phyloP scores from a whole-genome alignment of 2,888 invertebrate genomes.

The Physocephala rufipes region DNA sequence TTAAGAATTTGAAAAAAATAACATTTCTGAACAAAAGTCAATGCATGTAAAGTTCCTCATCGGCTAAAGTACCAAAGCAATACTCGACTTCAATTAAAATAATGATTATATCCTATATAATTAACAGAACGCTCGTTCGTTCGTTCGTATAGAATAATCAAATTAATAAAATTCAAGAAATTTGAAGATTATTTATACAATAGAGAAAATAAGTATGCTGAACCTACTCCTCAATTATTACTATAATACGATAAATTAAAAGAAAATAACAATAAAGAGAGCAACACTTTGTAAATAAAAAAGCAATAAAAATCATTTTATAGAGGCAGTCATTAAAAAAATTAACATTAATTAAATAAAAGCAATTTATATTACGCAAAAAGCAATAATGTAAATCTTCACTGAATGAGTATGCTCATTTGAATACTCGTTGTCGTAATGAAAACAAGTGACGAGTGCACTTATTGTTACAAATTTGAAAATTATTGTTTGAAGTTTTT shows the following conservation, averaged over 20 bases:
- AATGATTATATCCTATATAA: not conserved
- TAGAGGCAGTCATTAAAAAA: too few species aligned
- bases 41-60: constrained; percentile 35
- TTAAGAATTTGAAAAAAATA: constrained; percentile 3
- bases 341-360: not conserved
- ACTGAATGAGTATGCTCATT: not conserved
- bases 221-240: constrained; percentile 49
- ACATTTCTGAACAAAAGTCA: constrained; percentile 29
- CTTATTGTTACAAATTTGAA: too few species aligned
- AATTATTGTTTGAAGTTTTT: too few species aligned
- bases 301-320: not conserved
- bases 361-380: constrained; percentile 6
- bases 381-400: constrained; percentile 28
- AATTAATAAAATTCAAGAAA: too few species aligned
- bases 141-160: too few species aligned
- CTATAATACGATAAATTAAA: constrained; percentile 29
- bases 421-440: too few species aligned
- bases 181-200: not conserved
- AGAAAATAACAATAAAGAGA: constrained; percentile 11
- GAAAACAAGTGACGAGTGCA: too few species aligned
- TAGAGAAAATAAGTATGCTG: constrained; percentile 43
- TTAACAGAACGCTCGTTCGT: too few species aligned
- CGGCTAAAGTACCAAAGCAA: constrained; percentile 67
- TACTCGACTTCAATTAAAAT: constrained; percentile 57
- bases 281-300: constrained; percentile 22